Evolutionary conservation across 2,113 vertebrate genomes (phyloP).

Genomic region (Sitta europaea): DNA sequence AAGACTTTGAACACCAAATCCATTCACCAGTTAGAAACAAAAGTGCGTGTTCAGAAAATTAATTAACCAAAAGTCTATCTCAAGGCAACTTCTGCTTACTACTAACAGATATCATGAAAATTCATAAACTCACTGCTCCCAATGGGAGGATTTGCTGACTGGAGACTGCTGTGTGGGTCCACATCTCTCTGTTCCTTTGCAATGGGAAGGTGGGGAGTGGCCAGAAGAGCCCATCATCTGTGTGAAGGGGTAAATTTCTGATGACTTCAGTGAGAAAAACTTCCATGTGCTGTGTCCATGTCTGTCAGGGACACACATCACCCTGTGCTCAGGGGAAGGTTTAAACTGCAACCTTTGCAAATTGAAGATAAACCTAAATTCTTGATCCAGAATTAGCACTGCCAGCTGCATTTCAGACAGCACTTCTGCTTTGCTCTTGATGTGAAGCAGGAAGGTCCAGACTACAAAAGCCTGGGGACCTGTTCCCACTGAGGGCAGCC

Average conservation of each 20-base stretch:
- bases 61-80: constrained; percentile 42
- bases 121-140: constrained; percentile 4
- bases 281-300: neutral
- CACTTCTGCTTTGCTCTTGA: neutral
- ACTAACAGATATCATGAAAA: constrained; percentile 38
- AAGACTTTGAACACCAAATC: constrained; percentile 38
- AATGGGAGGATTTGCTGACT: neutral
- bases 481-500: neutral
- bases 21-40: constrained; percentile 7
- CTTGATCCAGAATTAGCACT: neutral
- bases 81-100: constrained; percentile 28
- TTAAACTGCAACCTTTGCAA: neutral
- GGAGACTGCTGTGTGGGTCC: neutral
- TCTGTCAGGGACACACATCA: neutral
- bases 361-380: neutral
- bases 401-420: neutral
- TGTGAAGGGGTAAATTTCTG: neutral
- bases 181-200: neutral
- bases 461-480: fast-evolving
- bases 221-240: neutral
- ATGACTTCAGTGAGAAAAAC: neutral
- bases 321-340: neutral
- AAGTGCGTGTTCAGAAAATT: neutral
- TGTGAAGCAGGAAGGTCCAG: neutral
- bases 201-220: neutral